Conservation (phyloP, 2,888 invertebrate species). For the Ptilodon capucinus region DNA sequence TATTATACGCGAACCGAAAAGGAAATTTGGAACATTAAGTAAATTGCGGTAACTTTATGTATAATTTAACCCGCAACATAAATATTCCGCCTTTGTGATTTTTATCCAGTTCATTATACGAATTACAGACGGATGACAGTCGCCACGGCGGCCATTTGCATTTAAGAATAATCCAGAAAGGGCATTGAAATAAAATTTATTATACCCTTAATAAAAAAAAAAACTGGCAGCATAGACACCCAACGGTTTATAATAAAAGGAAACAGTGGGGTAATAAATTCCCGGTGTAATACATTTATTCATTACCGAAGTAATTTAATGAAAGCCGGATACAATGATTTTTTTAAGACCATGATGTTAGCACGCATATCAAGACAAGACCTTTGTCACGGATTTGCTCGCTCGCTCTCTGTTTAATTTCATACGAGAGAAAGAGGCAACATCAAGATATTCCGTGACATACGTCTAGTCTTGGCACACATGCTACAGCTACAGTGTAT, state of each 20-base stretch:
- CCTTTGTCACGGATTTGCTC: no score
- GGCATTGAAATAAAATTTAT: slow-evolving; percentile 65
- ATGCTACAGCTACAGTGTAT: no score
- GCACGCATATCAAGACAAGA: no score
- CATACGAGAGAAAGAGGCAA: no score
- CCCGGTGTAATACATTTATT: slow-evolving; percentile 73
- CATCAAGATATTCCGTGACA: no score
- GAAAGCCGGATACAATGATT: slow-evolving; percentile 35
- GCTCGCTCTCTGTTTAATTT: no score
- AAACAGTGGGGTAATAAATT: slow-evolving; percentile 60
- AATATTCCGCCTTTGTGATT: slow-evolving; percentile 40
- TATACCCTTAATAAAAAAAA: slow-evolving; percentile 59
- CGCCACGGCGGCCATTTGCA: slow-evolving; percentile 55
- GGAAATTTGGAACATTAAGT: slow-evolving; percentile 6
- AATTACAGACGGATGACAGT: slow-evolving; percentile 49
- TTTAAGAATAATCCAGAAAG: slow-evolving; percentile 61
- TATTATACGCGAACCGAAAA: slow-evolving; percentile 7
- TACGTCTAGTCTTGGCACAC: no score
- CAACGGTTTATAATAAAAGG: slow-evolving; percentile 63
- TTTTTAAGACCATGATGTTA: no score
- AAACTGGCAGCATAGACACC: slow-evolving; percentile 57
- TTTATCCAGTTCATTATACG: slow-evolving; percentile 47
- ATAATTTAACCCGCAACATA: slow-evolving; percentile 15
- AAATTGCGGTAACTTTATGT: slow-evolving; percentile 5
- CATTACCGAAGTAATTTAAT: slow-evolving; percentile 72